These are phyloP conservation scores for Manduca sexta DNA, from an alignment of 1,140 invertebrate species.

Conservation along the genomic window DNA sequence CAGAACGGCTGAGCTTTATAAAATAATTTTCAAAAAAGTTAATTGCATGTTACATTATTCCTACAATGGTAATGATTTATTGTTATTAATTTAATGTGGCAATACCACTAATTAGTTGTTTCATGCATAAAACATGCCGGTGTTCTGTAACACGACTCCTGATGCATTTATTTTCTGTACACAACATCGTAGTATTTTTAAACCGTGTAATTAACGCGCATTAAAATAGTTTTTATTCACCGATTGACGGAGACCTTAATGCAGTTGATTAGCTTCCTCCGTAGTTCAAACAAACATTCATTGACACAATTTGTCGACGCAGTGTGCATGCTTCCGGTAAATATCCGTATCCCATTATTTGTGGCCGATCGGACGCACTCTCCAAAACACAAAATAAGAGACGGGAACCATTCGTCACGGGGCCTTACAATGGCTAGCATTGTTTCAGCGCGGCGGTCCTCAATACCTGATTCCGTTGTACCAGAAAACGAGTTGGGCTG, in stretches of 20 bases:
- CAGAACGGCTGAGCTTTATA: too few species aligned
- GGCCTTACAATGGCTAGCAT: constrained; percentile 46
- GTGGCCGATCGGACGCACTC: constrained; percentile 43
- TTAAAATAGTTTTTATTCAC: constrained; percentile 14
- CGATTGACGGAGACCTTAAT: constrained; percentile 10
- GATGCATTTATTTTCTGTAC: background rate
- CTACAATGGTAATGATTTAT: background rate
- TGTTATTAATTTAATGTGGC: constrained; percentile 1
- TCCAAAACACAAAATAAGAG: constrained; percentile 64
- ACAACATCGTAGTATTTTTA: constrained; percentile 12
- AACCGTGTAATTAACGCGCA: constrained; percentile 16
- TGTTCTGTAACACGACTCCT: constrained; percentile 1
- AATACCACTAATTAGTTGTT: constrained; percentile 7
- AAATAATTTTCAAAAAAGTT: too few species aligned
- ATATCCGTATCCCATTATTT: constrained; percentile 60
- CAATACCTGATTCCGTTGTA: constrained; percentile 31
- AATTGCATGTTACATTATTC: constrained; percentile 1
- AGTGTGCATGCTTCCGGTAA: constrained; percentile 56
- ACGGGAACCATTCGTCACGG: constrained; percentile 49
- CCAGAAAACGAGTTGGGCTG: constrained; percentile 29
- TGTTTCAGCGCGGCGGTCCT: constrained; percentile 47
- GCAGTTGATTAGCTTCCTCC: constrained; percentile 35
- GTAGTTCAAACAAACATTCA: constrained; percentile 39
- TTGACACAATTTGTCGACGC: constrained; percentile 43
- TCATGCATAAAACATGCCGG: background rate